Percentiles rank a stretch among this genome's conserved stretches.
phyloP scores from a whole-genome alignment of 2,888 invertebrate genomes.

The Phortica magna region DNA sequence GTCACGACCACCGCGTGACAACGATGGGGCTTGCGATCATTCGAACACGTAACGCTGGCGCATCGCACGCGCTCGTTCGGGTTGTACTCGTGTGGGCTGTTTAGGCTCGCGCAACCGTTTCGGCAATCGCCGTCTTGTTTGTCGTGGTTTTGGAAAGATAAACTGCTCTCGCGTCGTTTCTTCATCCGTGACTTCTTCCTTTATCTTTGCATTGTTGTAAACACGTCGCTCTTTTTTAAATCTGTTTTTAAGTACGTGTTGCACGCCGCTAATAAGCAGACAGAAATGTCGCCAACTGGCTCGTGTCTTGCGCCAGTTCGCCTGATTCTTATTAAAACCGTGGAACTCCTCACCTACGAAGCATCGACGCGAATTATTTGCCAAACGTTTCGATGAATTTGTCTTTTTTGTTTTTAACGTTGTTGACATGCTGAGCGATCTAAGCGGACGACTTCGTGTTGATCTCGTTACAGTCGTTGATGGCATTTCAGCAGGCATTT shows the following conservation, averaged over 20 bases:
- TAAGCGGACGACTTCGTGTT: background rate
- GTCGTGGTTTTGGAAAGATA: slow-evolving; percentile 56
- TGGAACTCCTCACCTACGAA: background rate
- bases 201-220: slow-evolving; percentile 52
- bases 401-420: background rate
- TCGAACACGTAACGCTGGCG: slow-evolving; percentile 69
- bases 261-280: slow-evolving; percentile 60
- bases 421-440: background rate
- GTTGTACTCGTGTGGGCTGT: slow-evolving; percentile 59
- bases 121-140: slow-evolving; percentile 7
- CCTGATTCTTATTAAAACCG: slow-evolving; percentile 51
- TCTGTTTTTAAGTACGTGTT: slow-evolving; percentile 63
- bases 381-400: too few species aligned
- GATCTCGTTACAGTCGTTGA: background rate
- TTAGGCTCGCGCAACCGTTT: background rate
- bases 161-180: slow-evolving; percentile 32
- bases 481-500: background rate
- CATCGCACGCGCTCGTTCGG: slow-evolving; percentile 67
- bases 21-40: slow-evolving; percentile 58
- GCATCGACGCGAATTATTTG: too few species aligned
- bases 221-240: slow-evolving; percentile 71
- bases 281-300: slow-evolving; percentile 66
- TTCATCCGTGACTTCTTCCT: slow-evolving; percentile 47
- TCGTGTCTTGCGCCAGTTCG: slow-evolving; percentile 48
- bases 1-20: background rate